A percentile compares a stretch with the other conserved stretches of the same genome.
Evolutionary conservation across 1,140 invertebrate genomes (phyloP).

Genomic region (Procambarus virginalis): DNA sequence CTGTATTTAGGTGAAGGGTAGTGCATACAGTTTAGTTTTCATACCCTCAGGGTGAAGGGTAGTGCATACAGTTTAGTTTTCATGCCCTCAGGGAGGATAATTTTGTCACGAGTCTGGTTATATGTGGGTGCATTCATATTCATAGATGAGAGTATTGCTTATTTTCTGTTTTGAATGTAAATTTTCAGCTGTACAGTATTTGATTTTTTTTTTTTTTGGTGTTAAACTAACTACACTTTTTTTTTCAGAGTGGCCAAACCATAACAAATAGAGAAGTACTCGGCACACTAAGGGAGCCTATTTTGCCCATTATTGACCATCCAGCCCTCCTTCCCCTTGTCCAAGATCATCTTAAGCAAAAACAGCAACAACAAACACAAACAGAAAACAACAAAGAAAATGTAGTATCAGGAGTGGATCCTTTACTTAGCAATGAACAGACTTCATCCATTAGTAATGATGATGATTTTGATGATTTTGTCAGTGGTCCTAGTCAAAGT

Average conservation of each 20-base stretch:
- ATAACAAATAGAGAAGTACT: slow-evolving; percentile 31
- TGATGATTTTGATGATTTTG: slow-evolving; percentile 69
- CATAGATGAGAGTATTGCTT: no score
- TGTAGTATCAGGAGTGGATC: background rate
- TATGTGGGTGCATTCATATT: background rate
- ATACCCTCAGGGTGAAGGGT: no score
- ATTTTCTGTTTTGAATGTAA: no score
- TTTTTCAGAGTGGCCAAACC: slow-evolving; percentile 31
- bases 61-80: no score
- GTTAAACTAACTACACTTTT: background rate
- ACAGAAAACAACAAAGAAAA: background rate
- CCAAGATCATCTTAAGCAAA: slow-evolving; percentile 49
- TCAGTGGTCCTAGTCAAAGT: slow-evolving; percentile 25
- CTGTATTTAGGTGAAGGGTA: no score
- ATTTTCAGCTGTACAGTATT: no score
- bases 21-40: no score
- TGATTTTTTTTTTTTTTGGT: no score
- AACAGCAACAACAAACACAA: slow-evolving; percentile 35
- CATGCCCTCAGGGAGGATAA: no score
- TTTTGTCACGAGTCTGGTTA: no score
- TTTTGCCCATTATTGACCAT: slow-evolving; percentile 57
- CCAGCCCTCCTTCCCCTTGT: slow-evolving; percentile 56
- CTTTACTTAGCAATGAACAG: background rate
- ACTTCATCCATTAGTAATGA: slow-evolving; percentile 29
- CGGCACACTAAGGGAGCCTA: slow-evolving; percentile 15